Evolutionary conservation across 1,140 invertebrate species (phyloP).

Genomic region (Calephelis nemesis): DNA sequence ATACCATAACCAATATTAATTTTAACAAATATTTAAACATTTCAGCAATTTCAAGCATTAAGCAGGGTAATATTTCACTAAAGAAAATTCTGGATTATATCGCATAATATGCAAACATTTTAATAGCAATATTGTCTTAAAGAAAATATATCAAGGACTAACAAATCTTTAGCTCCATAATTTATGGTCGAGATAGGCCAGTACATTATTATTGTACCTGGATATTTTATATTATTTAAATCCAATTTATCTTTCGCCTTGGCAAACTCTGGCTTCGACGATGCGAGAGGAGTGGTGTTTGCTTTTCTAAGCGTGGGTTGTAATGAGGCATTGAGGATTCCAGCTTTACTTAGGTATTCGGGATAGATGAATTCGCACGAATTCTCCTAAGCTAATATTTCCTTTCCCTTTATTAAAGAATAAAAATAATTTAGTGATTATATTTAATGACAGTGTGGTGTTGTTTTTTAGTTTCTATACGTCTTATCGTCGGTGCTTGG

Average conservation of each 20-base stretch:
- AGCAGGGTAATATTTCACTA: no score
- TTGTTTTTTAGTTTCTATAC: no score
- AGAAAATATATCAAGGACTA: slow-evolving; percentile 5
- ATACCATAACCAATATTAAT: no score
- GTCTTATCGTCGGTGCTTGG: no score
- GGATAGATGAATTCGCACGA: not conserved
- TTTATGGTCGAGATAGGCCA: slow-evolving; percentile 1
- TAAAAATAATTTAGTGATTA: no score
- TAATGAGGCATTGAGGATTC: slow-evolving; percentile 12
- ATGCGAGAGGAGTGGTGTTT: slow-evolving; percentile 4
- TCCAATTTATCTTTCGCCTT: slow-evolving; percentile 8
- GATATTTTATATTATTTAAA: slow-evolving; percentile 13
- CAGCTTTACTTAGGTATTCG: slow-evolving; percentile 4
- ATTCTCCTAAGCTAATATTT: not conserved
- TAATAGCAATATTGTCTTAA: not conserved
- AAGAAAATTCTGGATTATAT: no score
- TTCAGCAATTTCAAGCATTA: no score
- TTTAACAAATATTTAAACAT: no score
- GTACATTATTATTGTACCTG: slow-evolving; percentile 5
- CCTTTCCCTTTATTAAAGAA: not conserved
- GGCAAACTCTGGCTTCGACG: not conserved
- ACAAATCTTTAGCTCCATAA: not conserved
- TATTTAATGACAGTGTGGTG: no score
- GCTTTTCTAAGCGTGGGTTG: slow-evolving; percentile 15
- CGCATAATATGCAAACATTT: no score